A percentile compares a stretch with the other conserved stretches of the same genome.
phyloP scores from a whole-genome alignment of 2,888 invertebrate genomes.

The Leucania comma region DNA sequence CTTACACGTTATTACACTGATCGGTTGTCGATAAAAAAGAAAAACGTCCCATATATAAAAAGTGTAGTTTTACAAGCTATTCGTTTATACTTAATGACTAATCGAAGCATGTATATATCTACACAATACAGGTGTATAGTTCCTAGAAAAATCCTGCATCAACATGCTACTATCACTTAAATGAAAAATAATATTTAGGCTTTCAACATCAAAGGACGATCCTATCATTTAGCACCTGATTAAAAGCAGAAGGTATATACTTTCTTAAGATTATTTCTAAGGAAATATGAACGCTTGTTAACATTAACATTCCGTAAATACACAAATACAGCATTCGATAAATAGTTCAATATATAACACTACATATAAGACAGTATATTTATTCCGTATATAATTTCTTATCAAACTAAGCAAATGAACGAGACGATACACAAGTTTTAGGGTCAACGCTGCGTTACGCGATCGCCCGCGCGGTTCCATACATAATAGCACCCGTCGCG shows the following conservation, averaged over 20 bases:
- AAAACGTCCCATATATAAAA: too few relatives aligned
- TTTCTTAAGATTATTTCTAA: conserved; percentile 37
- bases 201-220: conserved; percentile 18
- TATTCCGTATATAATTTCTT: conserved; percentile 4
- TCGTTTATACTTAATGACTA: conserved; percentile 15
- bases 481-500: too few relatives aligned
- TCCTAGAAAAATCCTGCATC: conserved; percentile 26
- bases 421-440: not conserved
- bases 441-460: too few relatives aligned
- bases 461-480: too few relatives aligned
- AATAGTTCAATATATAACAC: conserved; percentile 27
- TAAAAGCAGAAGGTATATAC: conserved; percentile 43
- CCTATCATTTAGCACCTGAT: conserved; percentile 49
- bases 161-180: conserved; percentile 13
- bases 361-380: conserved; percentile 13
- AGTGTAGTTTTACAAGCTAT: not conserved
- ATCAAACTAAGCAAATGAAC: not conserved
- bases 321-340: conserved; percentile 15
- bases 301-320: conserved; percentile 18
- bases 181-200: conserved; percentile 39
- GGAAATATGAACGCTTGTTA: conserved; percentile 12
- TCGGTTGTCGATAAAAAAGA: too few relatives aligned
- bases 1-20: too few relatives aligned
- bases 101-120: conserved; percentile 33
- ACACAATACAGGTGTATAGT: conserved; percentile 19